A percentile compares a stretch with the other conserved stretches of the same genome.
These are phyloP conservation scores for Xenopus laevis DNA, from an alignment of 2,113 vertebrate species.

Conservation along the genomic window DNA sequence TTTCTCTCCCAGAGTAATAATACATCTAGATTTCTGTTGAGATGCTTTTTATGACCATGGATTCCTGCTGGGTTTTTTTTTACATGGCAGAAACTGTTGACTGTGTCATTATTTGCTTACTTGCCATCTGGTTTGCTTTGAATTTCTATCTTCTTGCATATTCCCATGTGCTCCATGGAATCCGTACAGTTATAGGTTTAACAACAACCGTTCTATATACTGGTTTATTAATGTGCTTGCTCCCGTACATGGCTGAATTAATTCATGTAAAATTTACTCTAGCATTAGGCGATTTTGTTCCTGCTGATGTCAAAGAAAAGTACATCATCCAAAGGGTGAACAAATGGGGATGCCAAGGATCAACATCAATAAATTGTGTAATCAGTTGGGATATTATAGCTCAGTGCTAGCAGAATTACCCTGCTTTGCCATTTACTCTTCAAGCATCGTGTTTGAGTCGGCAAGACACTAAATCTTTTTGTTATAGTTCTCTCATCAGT, in stretches of 20 bases:
- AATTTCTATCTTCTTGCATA: slow-evolving; percentile 1
- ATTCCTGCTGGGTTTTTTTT: slow-evolving; percentile 30
- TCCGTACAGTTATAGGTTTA: no score
- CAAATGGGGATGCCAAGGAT: neutral
- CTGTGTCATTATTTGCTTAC: slow-evolving; percentile 39
- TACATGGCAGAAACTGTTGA: slow-evolving; percentile 39
- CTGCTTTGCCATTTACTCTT: neutral
- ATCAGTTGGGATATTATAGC: neutral
- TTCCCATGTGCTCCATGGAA: neutral
- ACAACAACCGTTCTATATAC: no score
- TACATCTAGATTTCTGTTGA: slow-evolving; percentile 8
- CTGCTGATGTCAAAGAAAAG: neutral
- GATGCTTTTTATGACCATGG: slow-evolving; percentile 20
- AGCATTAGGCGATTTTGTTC: no score
- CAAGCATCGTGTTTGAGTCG: no score
- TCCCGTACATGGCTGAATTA: no score
- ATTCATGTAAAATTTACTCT: no score
- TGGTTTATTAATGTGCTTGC: no score
- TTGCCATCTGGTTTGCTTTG: slow-evolving; percentile 32
- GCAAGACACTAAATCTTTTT: no score
- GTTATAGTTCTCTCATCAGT: no score
- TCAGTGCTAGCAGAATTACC: neutral
- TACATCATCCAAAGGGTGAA: neutral
- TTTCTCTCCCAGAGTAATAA: neutral
- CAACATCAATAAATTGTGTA: neutral